Base-by-base conservation (phyloP, 2,113 vertebrate species). In the Corynorhinus townsendii region DNA sequence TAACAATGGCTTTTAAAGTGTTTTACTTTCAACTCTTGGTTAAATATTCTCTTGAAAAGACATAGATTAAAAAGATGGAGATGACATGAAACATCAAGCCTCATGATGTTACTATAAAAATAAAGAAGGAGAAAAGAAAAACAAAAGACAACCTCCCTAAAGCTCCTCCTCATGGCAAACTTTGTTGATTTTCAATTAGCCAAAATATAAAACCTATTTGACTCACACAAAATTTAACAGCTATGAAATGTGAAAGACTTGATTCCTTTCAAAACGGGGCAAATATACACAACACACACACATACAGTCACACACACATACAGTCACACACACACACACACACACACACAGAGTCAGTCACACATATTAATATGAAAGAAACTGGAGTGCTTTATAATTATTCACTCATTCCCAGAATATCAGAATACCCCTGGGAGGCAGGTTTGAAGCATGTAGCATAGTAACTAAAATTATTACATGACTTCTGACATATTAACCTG, bases 1-100 rank as follows among this genome's bases (percentile, higher is more conserved):
- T 88, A 49, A 81, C 59, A 79, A 26, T 38, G 83, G 43, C 10
- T 56, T 73, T 94, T 89, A 89, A 75, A 82, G 4, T 76, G 22
- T 69, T 88, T 45, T 84, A 68, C n/a, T 97, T 91, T 90, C 66
- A 92, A 92, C 30, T 69, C 28, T 83, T 80, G 22, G 11, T 71
- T 94, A 85, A 89, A 77, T 94, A 35, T 54, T 88, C 43, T 81
- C 33, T 93, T 93, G 49, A 92, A 84, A 93, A 84, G 26, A 73
- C 28, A 89, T 3, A 80, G 5, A 90, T 35, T 80, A 87, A 93
- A 77, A 95, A 80, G 59, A 68, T 17, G 75, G 26, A 82, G 22
- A 82, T 54, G 68, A 64, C 4, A 90, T 68, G 81, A 83, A 82
- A 17, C 56, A 69, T n/a, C 19, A 84, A 75, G n/a, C 22, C 47